Conservation (phyloP, 2,888 invertebrate species). For the Rhingia rostrata region DNA sequence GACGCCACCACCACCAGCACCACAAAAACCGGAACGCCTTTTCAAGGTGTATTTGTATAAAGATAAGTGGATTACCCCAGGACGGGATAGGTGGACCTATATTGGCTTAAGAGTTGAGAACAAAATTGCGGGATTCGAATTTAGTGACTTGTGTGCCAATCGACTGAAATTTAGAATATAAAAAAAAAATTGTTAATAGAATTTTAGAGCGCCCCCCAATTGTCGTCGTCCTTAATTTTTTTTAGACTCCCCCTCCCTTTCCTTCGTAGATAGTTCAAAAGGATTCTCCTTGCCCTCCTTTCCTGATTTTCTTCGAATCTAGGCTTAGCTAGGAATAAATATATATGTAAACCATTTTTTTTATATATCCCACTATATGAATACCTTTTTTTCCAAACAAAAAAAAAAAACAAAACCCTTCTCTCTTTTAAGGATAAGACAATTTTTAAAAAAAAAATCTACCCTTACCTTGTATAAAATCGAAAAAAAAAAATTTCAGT, state of each 20-base stretch:
- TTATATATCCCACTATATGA: not conserved
- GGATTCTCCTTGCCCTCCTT: constrained; percentile 3
- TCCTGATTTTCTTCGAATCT: constrained; percentile 16
- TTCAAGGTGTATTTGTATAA: constrained; percentile 68
- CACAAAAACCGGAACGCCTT: constrained; percentile 10
- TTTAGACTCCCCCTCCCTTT: constrained; percentile 18
- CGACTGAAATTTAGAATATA: constrained; percentile 79
- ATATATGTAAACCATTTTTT: constrained; percentile 6
- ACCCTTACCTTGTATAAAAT: constrained; percentile 22
- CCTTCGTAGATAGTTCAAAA: constrained; percentile 45
- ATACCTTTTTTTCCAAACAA: not conserved
- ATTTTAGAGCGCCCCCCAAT: constrained; percentile 47
- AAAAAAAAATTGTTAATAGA: constrained; percentile 60
- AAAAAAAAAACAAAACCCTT: no score
- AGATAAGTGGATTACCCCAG: constrained; percentile 20
- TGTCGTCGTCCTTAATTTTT: constrained; percentile 10
- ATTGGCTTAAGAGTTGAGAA: constrained; percentile 55
- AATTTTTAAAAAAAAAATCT: constrained; percentile 17
- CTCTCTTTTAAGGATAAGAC: constrained; percentile 22
- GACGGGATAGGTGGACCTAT: constrained; percentile 44
- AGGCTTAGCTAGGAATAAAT: constrained; percentile 51
- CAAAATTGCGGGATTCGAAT: constrained; percentile 73
- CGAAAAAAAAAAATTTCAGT: not conserved
- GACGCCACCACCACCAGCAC: constrained; percentile 47
- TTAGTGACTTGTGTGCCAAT: constrained; percentile 83